Evolutionary conservation across 2,113 vertebrate species (phyloP).

Genomic region (Callipepla californica): DNA sequence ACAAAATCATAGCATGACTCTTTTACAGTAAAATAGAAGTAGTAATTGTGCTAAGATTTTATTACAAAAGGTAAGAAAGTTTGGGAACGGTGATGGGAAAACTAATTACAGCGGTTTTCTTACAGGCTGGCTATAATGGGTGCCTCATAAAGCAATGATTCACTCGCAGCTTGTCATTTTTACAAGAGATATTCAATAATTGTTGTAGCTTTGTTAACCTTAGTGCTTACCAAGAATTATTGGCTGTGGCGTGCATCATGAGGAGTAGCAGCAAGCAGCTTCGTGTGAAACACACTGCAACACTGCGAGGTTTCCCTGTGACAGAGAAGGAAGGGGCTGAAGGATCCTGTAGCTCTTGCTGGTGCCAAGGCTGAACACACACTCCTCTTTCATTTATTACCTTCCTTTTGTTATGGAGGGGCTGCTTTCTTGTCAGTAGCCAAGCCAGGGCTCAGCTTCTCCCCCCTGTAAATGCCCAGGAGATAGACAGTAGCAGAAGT

Average conservation of each 20-base stretch:
- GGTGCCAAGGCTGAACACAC: not conserved
- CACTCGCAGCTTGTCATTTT: not conserved
- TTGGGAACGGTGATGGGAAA: not conserved
- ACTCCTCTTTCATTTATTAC: not conserved
- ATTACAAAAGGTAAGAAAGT: not conserved
- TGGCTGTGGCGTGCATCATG: not conserved
- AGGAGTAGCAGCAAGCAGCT: not conserved
- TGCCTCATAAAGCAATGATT: conserved; percentile 22
- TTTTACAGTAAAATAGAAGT: not conserved
- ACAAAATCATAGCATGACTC: not conserved
- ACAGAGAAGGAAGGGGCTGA: not conserved
- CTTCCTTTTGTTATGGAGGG: not conserved
- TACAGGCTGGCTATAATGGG: not conserved
- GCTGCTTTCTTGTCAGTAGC: not conserved
- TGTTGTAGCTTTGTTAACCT: not conserved
- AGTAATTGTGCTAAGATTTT: not conserved
- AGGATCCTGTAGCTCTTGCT: not conserved
- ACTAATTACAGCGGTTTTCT: not conserved
- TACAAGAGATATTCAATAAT: not conserved
- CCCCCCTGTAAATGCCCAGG: not conserved
- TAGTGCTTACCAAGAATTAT: not conserved
- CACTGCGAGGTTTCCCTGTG: not conserved
- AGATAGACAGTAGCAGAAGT: not conserved
- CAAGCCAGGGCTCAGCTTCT: not conserved
- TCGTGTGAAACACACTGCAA: not conserved